Evolutionary conservation across 1,140 invertebrate genomes (phyloP).

Genomic region (Papilio xuthus): DNA sequence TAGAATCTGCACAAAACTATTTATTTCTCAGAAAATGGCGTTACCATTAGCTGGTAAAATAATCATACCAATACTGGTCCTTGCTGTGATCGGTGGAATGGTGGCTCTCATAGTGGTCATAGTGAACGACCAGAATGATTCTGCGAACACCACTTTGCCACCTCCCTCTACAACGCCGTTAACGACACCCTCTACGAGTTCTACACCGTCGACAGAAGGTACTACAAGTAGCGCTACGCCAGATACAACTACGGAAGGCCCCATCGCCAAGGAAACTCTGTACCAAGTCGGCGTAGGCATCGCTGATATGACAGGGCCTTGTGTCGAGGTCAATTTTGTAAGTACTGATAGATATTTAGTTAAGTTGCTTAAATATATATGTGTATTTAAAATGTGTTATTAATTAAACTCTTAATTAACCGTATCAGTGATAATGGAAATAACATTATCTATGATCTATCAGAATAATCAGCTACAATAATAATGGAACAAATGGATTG

Average conservation of each 20-base stretch:
- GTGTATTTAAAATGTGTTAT: neutral
- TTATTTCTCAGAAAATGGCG: slow-evolving; percentile 52
- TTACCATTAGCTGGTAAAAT: slow-evolving; percentile 58
- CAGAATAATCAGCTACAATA: too few species aligned
- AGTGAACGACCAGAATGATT: slow-evolving; percentile 40
- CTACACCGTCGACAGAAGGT: neutral
- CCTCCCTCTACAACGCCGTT: slow-evolving; percentile 30
- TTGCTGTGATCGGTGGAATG: slow-evolving; percentile 60
- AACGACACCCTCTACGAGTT: slow-evolving; percentile 15
- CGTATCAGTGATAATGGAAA: neutral
- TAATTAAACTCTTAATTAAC: too few species aligned
- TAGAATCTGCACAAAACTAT: neutral
- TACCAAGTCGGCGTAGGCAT: slow-evolving; percentile 88
- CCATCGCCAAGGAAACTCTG: slow-evolving; percentile 36
- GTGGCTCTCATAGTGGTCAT: slow-evolving; percentile 54
- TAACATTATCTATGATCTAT: neutral
- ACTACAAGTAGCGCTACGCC: slow-evolving; percentile 1
- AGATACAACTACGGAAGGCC: slow-evolving; percentile 23
- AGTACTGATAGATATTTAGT: slow-evolving; percentile 70
- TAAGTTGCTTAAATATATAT: neutral
- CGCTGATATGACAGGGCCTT: slow-evolving; percentile 93
- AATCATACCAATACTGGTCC: slow-evolving; percentile 45
- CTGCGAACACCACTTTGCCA: neutral
- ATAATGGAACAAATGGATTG: too few species aligned
- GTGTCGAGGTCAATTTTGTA: slow-evolving; percentile 95